Evolutionary conservation across 1,140 invertebrate genomes (phyloP).

Genomic region (Drosophila nigrodunni): DNA sequence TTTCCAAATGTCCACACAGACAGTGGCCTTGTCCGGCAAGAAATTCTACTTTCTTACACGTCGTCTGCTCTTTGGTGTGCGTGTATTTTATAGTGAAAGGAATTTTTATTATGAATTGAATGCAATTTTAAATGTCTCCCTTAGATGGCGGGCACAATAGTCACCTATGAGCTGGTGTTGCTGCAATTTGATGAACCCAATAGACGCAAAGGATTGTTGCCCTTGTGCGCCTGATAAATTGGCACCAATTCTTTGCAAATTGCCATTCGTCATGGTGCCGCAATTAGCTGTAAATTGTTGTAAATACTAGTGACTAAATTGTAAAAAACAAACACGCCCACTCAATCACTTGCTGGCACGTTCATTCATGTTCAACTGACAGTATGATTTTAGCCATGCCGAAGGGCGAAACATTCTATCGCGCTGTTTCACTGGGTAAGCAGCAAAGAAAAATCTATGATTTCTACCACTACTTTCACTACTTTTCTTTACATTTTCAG

Average conservation of each 20-base stretch:
- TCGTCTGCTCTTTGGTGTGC: slow-evolving; percentile 87
- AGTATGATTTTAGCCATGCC: slow-evolving; percentile 62
- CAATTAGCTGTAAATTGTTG: slow-evolving; percentile 68
- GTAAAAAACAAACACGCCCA: slow-evolving; percentile 54
- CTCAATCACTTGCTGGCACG: slow-evolving; percentile 8
- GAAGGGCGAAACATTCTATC: slow-evolving; percentile 69
- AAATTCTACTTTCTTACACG: slow-evolving; percentile 88
- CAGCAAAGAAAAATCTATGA: neutral
- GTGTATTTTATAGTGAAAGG: slow-evolving; percentile 40
- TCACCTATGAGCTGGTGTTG: slow-evolving; percentile 89
- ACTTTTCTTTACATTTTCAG: slow-evolving; percentile 28
- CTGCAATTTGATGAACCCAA: slow-evolving; percentile 86
- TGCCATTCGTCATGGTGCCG: slow-evolving; percentile 63
- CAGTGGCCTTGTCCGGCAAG: slow-evolving; percentile 87
- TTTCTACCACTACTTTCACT: too few species aligned
- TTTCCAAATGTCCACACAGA: slow-evolving; percentile 80
- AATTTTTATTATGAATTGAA: neutral
- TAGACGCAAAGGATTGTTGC: slow-evolving; percentile 67
- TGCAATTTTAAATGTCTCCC: neutral
- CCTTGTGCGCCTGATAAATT: slow-evolving; percentile 61
- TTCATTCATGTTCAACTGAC: slow-evolving; percentile 2
- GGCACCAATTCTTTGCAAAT: slow-evolving; percentile 13
- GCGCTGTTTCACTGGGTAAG: slow-evolving; percentile 67
- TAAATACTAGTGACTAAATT: slow-evolving; percentile 52
- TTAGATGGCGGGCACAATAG: slow-evolving; percentile 87